Evolutionary conservation across 2,113 vertebrate species (phyloP).

Genomic region (Crotalus horridus): DNA sequence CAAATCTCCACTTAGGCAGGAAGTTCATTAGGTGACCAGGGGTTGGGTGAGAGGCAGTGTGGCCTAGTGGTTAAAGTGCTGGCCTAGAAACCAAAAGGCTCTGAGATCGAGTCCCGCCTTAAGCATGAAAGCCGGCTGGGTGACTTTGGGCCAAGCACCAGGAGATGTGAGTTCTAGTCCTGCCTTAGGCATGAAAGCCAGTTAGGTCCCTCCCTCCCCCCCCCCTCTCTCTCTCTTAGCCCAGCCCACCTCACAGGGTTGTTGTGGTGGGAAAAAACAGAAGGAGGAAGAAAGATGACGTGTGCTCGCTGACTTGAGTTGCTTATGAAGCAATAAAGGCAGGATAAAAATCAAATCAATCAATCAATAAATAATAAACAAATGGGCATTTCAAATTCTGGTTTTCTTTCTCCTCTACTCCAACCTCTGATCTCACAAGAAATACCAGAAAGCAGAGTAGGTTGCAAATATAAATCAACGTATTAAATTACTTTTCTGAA

Average conservation of each 20-base stretch:
- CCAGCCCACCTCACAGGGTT: background rate
- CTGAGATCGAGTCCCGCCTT: background rate
- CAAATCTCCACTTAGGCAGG: too few relatives aligned
- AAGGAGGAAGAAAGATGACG: background rate
- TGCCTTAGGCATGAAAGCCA: background rate
- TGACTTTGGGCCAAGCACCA: background rate
- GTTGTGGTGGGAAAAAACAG: background rate
- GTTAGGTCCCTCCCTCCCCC: too few relatives aligned
- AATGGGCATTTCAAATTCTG: background rate
- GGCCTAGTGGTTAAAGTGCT: background rate
- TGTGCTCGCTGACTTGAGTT: too few relatives aligned
- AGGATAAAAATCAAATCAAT: background rate
- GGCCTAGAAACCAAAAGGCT: background rate
- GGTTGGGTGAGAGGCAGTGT: background rate
- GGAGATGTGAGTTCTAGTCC: background rate
- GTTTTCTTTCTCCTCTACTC: background rate
- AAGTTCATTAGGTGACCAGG: background rate
- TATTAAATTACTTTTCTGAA: background rate
- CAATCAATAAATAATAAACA: background rate
- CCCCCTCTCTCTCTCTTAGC: background rate
- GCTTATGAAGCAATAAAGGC: background rate
- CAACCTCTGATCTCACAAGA: background rate
- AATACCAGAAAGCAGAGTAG: background rate
- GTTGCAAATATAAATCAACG: background rate
- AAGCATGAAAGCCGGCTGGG: background rate